Evolutionary conservation across 2,888 invertebrate genomes (phyloP).

Genomic region (Lacanobia wlatinum): DNA sequence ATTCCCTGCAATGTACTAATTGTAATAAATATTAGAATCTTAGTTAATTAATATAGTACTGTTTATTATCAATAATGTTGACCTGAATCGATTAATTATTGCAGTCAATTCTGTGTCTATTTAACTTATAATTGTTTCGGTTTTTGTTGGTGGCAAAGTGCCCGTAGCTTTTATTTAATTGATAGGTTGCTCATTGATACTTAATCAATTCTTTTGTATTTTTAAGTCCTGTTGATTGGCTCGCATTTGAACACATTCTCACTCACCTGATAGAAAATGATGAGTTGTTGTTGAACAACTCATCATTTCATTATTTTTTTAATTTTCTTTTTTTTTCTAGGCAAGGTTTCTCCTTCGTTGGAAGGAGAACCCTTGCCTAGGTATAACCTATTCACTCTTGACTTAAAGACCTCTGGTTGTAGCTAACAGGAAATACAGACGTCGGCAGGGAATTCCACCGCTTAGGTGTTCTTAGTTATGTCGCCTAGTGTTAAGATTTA

Average conservation of each 20-base stretch:
- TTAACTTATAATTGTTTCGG: background rate
- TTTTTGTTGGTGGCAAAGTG: background rate
- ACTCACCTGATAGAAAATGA: no score
- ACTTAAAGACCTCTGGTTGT: no score
- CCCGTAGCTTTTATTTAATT: background rate
- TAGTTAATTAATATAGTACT: conserved; percentile 28
- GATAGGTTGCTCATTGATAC: background rate
- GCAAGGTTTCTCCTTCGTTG: no score
- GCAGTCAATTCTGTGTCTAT: background rate
- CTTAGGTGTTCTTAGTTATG: background rate
- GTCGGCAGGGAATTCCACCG: no score
- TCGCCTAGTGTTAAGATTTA: background rate
- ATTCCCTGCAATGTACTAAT: conserved; percentile 22
- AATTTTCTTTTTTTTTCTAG: no score
- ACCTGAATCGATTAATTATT: conserved; percentile 31
- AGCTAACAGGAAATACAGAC: no score
- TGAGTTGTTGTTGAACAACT: no score
- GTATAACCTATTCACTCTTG: no score
- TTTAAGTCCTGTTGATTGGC: no score
- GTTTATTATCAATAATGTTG: conserved; percentile 31
- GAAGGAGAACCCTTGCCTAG: no score
- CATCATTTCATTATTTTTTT: no score
- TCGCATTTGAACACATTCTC: no score
- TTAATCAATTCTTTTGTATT: background rate
- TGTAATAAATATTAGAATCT: conserved; percentile 31